Conservation (phyloP, 2,797 vertebrate genomes). For the Cyprinodon diabolis region DNA sequence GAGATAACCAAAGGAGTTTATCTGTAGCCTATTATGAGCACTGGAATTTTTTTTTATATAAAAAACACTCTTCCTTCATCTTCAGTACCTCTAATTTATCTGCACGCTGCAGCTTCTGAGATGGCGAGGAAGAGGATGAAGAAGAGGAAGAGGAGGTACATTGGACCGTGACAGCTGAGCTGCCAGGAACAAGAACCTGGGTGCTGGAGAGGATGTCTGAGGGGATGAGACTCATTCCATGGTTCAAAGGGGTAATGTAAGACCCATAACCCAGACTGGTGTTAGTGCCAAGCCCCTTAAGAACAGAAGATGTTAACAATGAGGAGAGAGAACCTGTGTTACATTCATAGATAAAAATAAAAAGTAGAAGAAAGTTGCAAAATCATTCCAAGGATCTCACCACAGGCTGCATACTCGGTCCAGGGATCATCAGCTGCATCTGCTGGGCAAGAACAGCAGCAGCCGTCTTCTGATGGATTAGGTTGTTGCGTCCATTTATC, state of each 20-base stretch:
- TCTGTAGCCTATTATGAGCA: slow-evolving; percentile 2
- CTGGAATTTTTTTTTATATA: slow-evolving; percentile 8
- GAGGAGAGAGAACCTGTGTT: slow-evolving; percentile 30
- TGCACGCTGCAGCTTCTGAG: slow-evolving; percentile 96
- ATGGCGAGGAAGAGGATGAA: slow-evolving; percentile 89
- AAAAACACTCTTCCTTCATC: not conserved
- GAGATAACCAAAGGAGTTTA: not conserved
- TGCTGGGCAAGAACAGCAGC: slow-evolving; percentile 97
- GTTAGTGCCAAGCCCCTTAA: slow-evolving; percentile 91
- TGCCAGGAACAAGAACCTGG: slow-evolving; percentile 90
- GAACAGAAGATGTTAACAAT: slow-evolving; percentile 88
- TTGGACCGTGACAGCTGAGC: slow-evolving; percentile 88
- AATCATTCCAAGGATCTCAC: slow-evolving; percentile 74
- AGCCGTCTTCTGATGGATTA: slow-evolving; percentile 99
- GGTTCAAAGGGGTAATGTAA: slow-evolving; percentile 91
- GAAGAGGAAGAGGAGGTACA: slow-evolving; percentile 88
- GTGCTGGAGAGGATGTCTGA: slow-evolving; percentile 93
- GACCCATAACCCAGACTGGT: slow-evolving; percentile 93
- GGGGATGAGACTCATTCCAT: slow-evolving; percentile 93
- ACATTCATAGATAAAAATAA: slow-evolving; percentile 14
- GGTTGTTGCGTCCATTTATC: slow-evolving; percentile 99
- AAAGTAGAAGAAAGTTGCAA: not conserved
- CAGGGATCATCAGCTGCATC: slow-evolving; percentile 99
- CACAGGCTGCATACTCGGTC: slow-evolving; percentile 91
- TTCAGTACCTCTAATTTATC: slow-evolving; percentile 96